These are phyloP conservation scores for Myotis davidii DNA, from an alignment of 2,113 vertebrate genomes.

Conservation along the genomic window DNA sequence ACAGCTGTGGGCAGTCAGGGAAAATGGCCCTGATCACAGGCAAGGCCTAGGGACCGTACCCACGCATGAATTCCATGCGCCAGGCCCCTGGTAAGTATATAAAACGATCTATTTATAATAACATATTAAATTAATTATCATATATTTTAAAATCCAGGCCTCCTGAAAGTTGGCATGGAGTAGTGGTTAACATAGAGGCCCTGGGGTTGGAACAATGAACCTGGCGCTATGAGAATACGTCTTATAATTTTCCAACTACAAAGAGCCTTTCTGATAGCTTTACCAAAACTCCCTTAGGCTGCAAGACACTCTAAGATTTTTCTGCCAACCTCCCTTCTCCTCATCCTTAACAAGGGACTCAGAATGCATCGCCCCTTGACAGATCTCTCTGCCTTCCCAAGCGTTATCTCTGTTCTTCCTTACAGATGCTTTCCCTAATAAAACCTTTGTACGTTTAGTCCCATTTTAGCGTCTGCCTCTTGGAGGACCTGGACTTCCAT, in stretches of 20 bases:
- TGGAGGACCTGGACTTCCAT: not conserved
- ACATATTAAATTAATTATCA: not conserved
- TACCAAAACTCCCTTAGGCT: not conserved
- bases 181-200: not conserved
- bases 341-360: not conserved
- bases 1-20: no score
- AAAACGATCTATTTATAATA: constrained; percentile 5
- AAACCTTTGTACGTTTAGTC: not conserved
- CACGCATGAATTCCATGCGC: no score
- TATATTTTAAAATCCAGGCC: not conserved
- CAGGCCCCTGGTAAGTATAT: not conserved
- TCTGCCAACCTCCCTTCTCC: not conserved
- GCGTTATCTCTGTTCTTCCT: not conserved
- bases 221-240: not conserved
- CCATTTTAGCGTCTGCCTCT: not conserved
- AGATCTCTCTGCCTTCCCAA: not conserved
- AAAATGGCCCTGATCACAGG: no score
- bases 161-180: not conserved
- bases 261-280: not conserved
- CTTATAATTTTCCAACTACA: not conserved
- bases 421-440: not conserved
- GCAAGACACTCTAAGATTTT: not conserved
- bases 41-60: no score
- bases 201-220: not conserved
- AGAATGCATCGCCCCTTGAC: not conserved